Evolutionary conservation across 2,797 vertebrate genomes (phyloP).

Genomic region (Molossus alvarezi): DNA sequence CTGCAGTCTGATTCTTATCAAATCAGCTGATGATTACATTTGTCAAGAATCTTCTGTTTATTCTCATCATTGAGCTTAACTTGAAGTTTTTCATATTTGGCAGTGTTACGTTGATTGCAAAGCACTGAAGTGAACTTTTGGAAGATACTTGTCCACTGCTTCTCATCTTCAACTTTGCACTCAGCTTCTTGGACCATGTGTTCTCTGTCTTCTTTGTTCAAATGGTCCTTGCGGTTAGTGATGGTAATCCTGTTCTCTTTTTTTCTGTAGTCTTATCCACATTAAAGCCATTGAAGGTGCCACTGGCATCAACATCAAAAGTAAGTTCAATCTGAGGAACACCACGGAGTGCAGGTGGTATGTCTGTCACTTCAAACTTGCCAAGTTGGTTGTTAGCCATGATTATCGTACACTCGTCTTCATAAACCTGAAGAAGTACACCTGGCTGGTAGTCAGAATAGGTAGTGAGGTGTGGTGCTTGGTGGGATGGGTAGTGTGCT

Average conservation of each 20-base stretch:
- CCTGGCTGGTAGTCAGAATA: constrained; percentile 97
- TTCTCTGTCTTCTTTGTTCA: constrained; percentile 97
- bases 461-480: constrained; percentile 96
- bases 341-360: constrained; percentile 96
- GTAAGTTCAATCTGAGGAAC: constrained; percentile 91
- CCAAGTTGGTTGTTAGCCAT: constrained; percentile 86
- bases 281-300: constrained; percentile 97
- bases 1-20: constrained; percentile 95
- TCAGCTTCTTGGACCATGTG: constrained; percentile 97
- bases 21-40: constrained; percentile 96
- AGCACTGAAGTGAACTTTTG: constrained; percentile 94
- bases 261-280: constrained; percentile 97
- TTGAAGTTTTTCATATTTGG: constrained; percentile 95
- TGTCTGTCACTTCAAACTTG: constrained; percentile 91
- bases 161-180: constrained; percentile 93
- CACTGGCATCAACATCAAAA: constrained; percentile 88
- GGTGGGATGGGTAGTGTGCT: constrained; percentile 97
- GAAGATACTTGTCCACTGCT: constrained; percentile 79
- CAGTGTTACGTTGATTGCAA: constrained; percentile 95
- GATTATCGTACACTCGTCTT: constrained; percentile 96
- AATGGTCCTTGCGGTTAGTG: constrained; percentile 93
- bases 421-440: constrained; percentile 96
- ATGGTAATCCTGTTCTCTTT: constrained; percentile 98
- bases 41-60: constrained; percentile 90
- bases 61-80: constrained; percentile 95